These are phyloP conservation scores for Melanaphis sacchari DNA, from an alignment of 1,140 invertebrate species.

Conservation along the genomic window DNA sequence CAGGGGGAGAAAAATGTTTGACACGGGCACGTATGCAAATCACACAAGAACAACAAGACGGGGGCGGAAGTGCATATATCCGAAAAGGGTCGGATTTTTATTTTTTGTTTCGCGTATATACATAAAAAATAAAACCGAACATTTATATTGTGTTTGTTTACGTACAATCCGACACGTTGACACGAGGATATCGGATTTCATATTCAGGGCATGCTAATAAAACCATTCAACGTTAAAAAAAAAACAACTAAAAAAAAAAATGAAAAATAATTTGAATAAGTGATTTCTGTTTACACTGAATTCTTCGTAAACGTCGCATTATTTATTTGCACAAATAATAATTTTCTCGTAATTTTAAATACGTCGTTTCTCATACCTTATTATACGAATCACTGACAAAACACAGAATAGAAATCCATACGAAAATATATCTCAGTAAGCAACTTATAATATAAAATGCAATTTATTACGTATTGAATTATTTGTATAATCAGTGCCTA, in stretches of 20 bases:
- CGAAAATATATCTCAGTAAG: not conserved
- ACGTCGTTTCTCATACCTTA: not conserved
- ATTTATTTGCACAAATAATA: not conserved
- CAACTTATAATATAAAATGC: not conserved
- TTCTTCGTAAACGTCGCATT: not conserved
- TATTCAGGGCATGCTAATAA: not conserved
- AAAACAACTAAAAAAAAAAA: constrained; percentile 24
- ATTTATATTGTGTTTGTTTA: constrained; percentile 46
- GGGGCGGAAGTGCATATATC: constrained; percentile 44
- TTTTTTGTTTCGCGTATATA: constrained; percentile 10
- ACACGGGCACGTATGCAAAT: constrained; percentile 57
- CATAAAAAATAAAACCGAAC: constrained; percentile 35
- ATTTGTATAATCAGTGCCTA: not conserved
- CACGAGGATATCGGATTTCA: constrained; percentile 40
- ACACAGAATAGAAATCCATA: not conserved
- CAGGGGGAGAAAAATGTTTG: constrained; percentile 54
- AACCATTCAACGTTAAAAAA: constrained; percentile 20
- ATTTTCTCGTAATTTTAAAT: not conserved
- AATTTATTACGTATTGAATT: constrained; percentile 22
- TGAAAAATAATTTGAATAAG: not conserved
- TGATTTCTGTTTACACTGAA: constrained; percentile 47
- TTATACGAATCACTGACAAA: not conserved
- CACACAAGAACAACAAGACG: constrained; percentile 51
- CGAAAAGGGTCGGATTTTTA: constrained; percentile 24
- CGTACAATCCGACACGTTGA: constrained; percentile 46